Evolutionary conservation across 2,797 vertebrate genomes (phyloP).

Genomic region (Sus cebifrons): DNA sequence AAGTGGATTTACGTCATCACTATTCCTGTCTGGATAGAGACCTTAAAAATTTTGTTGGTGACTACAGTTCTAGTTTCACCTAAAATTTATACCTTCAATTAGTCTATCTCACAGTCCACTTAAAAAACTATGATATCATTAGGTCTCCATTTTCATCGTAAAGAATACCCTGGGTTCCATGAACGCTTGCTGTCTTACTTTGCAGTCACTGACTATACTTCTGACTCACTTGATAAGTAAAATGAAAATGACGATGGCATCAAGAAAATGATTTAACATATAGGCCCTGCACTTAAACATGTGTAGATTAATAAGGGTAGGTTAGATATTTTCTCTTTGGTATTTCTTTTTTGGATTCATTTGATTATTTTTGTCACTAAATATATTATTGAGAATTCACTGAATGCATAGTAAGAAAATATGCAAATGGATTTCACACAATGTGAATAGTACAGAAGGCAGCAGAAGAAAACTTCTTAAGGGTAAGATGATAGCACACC

Average conservation of each 20-base stretch:
- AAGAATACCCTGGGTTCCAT: not conserved
- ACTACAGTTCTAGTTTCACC: not conserved
- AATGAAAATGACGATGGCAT: not conserved
- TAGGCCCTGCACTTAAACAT: not conserved
- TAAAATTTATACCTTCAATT: not conserved
- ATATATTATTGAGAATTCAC: not conserved
- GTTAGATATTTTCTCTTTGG: not conserved
- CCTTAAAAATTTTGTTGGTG: not conserved
- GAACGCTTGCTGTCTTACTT: not conserved
- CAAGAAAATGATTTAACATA: not conserved
- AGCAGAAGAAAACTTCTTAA: constrained; percentile 18
- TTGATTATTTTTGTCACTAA: constrained; percentile 62
- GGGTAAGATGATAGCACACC: not conserved
- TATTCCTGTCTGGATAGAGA: constrained; percentile 17
- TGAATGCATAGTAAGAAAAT: constrained; percentile 23
- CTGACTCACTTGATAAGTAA: not conserved
- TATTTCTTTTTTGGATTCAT: constrained; percentile 22
- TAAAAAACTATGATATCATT: not conserved
- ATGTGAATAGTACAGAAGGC: not conserved
- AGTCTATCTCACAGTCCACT: not conserved
- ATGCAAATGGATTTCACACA: constrained; percentile 25
- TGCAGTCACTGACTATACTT: not conserved
- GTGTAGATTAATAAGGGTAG: not conserved
- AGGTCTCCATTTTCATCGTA: not conserved
- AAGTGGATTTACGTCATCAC: constrained; percentile 15